phyloP scores from a whole-genome alignment of 2,113 vertebrate species.

The Labeo rohita region DNA sequence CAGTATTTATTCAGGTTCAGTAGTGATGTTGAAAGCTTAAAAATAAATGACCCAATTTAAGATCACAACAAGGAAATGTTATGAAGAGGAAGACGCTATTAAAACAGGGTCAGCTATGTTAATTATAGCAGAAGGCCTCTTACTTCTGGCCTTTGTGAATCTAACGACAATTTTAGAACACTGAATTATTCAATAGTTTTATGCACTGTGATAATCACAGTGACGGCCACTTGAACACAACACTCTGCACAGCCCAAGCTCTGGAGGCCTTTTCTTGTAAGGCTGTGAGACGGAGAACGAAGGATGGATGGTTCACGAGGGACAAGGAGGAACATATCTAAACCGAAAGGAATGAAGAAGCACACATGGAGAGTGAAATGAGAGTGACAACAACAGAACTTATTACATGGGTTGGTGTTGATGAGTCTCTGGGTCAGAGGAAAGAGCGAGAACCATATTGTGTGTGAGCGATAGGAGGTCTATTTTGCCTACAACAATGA shows the following conservation, averaged over 20 bases:
- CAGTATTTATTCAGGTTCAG: not conserved
- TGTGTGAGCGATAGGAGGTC: not conserved
- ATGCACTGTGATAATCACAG: not conserved
- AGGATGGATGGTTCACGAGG: constrained; percentile 35
- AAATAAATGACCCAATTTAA: not conserved
- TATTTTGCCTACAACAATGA: constrained; percentile 19
- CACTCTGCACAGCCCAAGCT: not conserved
- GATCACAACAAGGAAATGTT: not conserved
- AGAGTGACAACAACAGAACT: constrained; percentile 31
- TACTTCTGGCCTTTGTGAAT: not conserved
- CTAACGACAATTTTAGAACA: not conserved
- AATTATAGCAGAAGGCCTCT: not conserved
- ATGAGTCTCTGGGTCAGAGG: constrained; percentile 30
- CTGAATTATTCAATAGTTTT: constrained; percentile 28
- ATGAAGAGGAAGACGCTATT: not conserved
- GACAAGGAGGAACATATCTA: constrained; percentile 41
- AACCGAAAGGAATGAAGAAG: constrained; percentile 47
- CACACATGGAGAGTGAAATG: constrained; percentile 18
- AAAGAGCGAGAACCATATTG: not conserved
- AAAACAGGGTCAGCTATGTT: not conserved
- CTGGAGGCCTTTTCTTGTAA: not conserved
- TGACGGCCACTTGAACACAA: constrained; percentile 29
- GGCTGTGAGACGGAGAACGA: constrained; percentile 18
- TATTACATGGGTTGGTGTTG: constrained; percentile 18
- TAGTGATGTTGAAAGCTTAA: not conserved